Evolutionary conservation across 2,797 vertebrate genomes (phyloP), one percentile per base, ranked within the genome.

Genomic region (Brotogeris chrysoptera): DNA sequence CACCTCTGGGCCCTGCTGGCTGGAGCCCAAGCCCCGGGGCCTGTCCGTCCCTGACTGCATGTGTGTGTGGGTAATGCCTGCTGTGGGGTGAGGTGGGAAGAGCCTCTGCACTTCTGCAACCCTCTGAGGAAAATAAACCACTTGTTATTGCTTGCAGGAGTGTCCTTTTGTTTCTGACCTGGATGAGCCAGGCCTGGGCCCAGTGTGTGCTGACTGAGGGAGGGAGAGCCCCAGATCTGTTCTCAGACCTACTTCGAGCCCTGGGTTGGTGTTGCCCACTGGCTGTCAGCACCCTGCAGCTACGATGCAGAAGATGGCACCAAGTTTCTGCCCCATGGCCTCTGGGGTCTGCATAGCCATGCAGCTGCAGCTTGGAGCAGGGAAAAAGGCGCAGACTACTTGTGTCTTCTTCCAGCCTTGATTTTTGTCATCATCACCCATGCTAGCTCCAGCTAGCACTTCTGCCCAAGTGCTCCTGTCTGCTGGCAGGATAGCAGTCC

Each of bases 51-150:
- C 65, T 71, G 50, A 59, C 39, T 93, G 88, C 68, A 44, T 72
- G 63, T 63, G 30, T 12, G 25, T 68, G 89, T 47, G 70, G 16
- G 59, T 69, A 41, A 44, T 28, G 28, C 23, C 77, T 77, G 60
- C 68, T 82, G 72, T 0, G 43, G 47, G 10, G 3, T 1, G 12
- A 49, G 59, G 59, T 0, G 7, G 50, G 44, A 41, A 21, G 39
- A 89, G 44, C 18, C 38, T 50, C 84, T 61, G 55, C 46, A 65
- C 41, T 80, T 88, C 27, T 38, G 10, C 16, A 0, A 1, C 18
- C 36, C 34, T 27, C 32, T 73, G 63, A 59, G 61, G 69, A 88
- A 69, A 96, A 96, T 96, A 96, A 96, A 96, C 39, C 14, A 34
- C 52, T 66, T 10, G 0, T 3, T 49, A 24, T 28, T 1, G 2